These are phyloP conservation scores for Charina bottae DNA, from an alignment of 2,113 vertebrate genomes.

Conservation along the genomic window DNA sequence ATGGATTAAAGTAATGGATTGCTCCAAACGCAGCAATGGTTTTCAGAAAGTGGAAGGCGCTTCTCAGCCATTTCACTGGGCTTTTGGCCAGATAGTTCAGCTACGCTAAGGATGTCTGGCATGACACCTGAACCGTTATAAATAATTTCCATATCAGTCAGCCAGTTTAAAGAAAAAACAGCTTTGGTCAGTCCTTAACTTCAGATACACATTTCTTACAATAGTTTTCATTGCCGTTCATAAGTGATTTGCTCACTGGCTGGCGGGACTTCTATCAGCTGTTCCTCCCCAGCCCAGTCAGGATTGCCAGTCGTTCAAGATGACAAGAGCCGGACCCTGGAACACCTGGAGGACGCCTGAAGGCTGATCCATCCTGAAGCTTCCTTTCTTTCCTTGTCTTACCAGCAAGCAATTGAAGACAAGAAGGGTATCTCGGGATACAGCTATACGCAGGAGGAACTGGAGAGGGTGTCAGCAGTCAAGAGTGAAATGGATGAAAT, in stretches of 20 bases:
- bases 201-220: slow-evolving; percentile 25
- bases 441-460: slow-evolving; percentile 92
- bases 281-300: too few relatives aligned
- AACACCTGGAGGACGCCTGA: background rate
- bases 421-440: slow-evolving; percentile 93
- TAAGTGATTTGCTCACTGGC: too few relatives aligned
- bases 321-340: background rate
- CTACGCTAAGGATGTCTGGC: background rate
- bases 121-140: background rate
- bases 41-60: background rate
- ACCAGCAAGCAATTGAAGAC: slow-evolving; percentile 87
- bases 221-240: too few relatives aligned
- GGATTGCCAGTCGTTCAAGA: too few relatives aligned
- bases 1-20: background rate
- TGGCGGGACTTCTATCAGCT: too few relatives aligned
- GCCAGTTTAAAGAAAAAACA: slow-evolving; percentile 1
- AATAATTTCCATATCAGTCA: background rate
- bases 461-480: slow-evolving; percentile 91
- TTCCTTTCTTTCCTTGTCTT: slow-evolving; percentile 49
- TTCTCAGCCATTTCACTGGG: background rate
- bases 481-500: slow-evolving; percentile 95
- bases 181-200: background rate
- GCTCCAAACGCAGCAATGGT: slow-evolving; percentile 17
- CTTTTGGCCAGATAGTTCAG: background rate
- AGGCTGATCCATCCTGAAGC: background rate